Evolutionary conservation across 2,113 vertebrate species (phyloP).

Genomic region (Gila orcuttii): DNA sequence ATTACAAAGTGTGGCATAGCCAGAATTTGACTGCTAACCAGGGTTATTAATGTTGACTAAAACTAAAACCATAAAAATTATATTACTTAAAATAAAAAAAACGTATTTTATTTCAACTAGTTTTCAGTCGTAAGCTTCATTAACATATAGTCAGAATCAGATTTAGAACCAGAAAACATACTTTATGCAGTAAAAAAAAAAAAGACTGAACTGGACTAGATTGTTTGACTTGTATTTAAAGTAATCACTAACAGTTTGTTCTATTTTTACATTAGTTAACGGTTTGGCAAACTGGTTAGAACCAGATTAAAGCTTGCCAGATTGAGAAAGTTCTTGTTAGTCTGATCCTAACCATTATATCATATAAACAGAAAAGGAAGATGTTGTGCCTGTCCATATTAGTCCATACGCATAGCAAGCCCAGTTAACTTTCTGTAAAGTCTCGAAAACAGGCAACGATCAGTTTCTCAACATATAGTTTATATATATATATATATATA

Average conservation of each 20-base stretch:
- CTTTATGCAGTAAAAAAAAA: neutral
- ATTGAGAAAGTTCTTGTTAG: neutral
- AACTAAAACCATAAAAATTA: neutral
- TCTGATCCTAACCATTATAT: neutral
- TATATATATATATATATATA: neutral
- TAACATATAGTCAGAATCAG: neutral
- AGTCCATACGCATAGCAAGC: neutral
- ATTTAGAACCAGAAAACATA: neutral
- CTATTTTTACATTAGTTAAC: neutral
- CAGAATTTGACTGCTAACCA: neutral
- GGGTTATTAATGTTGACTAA: neutral
- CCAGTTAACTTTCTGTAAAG: neutral
- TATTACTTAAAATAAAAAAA: neutral
- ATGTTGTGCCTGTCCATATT: conserved; percentile 53
- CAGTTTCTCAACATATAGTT: neutral
- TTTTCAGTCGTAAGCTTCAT: neutral
- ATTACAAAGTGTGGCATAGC: neutral
- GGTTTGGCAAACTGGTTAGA: neutral
- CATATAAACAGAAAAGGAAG: conserved; percentile 68
- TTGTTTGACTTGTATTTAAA: neutral
- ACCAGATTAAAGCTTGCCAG: neutral
- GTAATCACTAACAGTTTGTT: neutral
- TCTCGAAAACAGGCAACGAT: neutral
- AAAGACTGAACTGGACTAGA: neutral
- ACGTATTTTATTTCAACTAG: no score